Evolutionary conservation across 2,113 vertebrate genomes (phyloP).

Genomic region (Tragelaphus buxtoni): DNA sequence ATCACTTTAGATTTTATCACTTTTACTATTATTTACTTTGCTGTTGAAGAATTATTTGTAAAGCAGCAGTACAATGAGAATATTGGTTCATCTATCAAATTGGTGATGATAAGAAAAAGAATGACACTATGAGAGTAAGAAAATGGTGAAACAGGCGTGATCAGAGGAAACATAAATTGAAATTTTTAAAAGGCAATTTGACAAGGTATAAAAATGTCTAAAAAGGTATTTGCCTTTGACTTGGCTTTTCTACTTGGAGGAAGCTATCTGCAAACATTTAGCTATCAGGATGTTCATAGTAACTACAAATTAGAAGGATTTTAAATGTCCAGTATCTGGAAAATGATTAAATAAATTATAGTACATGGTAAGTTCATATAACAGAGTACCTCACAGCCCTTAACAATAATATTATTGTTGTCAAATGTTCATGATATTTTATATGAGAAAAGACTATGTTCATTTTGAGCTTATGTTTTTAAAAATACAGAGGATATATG

Average conservation of each 20-base stretch:
- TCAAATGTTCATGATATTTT: not conserved
- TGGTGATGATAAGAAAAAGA: not conserved
- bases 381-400: not conserved
- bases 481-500: not conserved
- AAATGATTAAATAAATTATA: not conserved
- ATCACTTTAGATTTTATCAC: not conserved
- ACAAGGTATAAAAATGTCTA: not conserved
- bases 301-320: not conserved
- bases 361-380: not conserved
- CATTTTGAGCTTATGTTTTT: not conserved
- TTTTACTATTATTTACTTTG: not conserved
- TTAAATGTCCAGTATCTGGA: not conserved
- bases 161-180: not conserved
- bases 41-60: slow-evolving; percentile 22
- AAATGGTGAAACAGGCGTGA: not conserved
- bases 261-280: not conserved
- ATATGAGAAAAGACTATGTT: not conserved
- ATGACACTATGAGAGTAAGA: not conserved
- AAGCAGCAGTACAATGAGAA: not conserved
- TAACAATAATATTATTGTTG: not conserved
- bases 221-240: not conserved
- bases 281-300: not conserved
- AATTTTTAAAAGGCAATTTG: not conserved
- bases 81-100: not conserved
- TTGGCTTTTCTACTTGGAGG: not conserved